Base-by-base conservation (phyloP, 2,888 invertebrate species). In the Copidosoma aretas region DNA sequence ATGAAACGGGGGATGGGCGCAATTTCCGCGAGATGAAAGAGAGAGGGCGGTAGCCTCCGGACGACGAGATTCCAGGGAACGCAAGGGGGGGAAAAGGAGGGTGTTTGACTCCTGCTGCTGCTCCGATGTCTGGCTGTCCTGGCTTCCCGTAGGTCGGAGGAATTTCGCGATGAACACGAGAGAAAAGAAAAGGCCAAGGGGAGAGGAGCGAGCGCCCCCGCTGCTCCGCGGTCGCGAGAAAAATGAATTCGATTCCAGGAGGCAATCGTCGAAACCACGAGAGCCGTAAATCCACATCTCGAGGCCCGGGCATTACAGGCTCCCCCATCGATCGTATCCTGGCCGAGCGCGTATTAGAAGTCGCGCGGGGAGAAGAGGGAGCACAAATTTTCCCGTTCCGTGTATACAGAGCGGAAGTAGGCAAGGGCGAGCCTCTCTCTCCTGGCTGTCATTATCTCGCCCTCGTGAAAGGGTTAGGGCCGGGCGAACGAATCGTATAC, bases 401-500 rank as follows among this genome's bases (percentile, higher is more conserved):
- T 46, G 3, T 12, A 12, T 46, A 46, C 21, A 58, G 24, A 25
- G 21, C 60, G 46, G 43, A 19, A 56, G 43, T 21, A 14, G 54
- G 59, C 52, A 52, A 43, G 25, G 25, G 24, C 24, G 19, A 24
- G 25, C 21, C 19, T 56, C n/a, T 53, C 61, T 41, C 63, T n/a
- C n/a, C n/a, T n/a, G n/a, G n/a, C n/a, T n/a, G 39, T 59, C 66
- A 67, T 62, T 62, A 60, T 71, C 69, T 68, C 71, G 43, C 43
- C 17, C 52, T 32, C 19, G n/a, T 21, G 24, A 46, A 52, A 39
- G 52, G 67, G 19, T 32, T 64, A 58, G 65, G 72, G 54, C 25
- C n/a, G 25, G 62, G 68, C 71, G 72, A 74, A 75, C 75, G 74
- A 76, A 76, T 78, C 64, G 60, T 22, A 25, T 24, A 8, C 74